Conservation (phyloP, 2,113 vertebrate species). For the Chiloscyllium plagiosum region DNA sequence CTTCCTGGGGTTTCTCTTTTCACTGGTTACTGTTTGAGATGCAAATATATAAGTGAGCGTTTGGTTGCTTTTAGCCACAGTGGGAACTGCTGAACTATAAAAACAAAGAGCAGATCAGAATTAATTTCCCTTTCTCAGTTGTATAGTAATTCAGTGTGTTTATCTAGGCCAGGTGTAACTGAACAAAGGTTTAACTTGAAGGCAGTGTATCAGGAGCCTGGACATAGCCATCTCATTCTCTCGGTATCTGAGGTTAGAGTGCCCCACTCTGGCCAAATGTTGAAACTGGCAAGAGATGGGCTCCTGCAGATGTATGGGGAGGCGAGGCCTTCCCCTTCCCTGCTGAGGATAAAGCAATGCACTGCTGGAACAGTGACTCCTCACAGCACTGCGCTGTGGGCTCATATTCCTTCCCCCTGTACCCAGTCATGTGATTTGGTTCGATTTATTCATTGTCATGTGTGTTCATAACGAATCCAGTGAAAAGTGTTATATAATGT, state of each 20-base stretch:
- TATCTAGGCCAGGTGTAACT: not conserved
- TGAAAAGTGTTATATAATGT: no score
- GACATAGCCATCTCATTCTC: rapidly evolving
- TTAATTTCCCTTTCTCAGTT: not conserved
- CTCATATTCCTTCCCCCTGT: no score
- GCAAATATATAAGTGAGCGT: not conserved
- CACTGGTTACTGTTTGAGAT: not conserved
- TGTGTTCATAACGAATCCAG: no score
- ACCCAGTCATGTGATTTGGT: no score
- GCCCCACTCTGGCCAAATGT: not conserved
- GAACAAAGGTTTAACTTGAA: not conserved
- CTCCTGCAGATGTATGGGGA: not conserved
- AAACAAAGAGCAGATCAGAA: not conserved
- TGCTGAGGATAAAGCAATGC: not conserved
- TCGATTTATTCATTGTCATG: no score
- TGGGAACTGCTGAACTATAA: not conserved
- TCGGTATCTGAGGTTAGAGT: not conserved
- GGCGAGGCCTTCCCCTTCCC: no score
- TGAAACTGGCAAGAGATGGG: not conserved
- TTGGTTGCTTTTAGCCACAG: not conserved
- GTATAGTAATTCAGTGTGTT: not conserved
- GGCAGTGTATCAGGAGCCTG: not conserved
- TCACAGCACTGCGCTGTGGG: not conserved
- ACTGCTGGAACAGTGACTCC: not conserved
- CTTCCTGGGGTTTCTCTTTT: no score